Base-by-base conservation (phyloP, 2,113 vertebrate species). In the Oryzias celebensis region DNA sequence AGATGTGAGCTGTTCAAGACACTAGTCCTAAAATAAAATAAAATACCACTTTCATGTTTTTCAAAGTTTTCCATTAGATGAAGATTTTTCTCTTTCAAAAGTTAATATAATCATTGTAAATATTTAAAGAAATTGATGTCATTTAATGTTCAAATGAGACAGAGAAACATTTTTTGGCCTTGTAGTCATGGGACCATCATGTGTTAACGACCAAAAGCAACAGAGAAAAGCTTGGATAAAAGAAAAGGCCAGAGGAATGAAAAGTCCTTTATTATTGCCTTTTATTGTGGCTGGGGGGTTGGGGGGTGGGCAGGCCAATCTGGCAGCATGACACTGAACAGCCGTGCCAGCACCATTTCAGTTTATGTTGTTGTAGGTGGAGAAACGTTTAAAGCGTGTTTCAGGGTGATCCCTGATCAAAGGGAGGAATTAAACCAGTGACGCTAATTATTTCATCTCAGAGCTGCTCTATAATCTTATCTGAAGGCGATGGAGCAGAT, bases 381-480 rank as follows among this genome's bases (percentile, higher is more conserved):
- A 46, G 53, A 67, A 75, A 68, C 57, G 55, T 68, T 65, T 66
- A 68, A 74, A 56, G 70, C 73, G 65, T 78, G 72, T 80, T 71
- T 81, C 64, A 62, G 57, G 41, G 45, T 68, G 59, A 65, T 55
- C 55, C 43, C 22, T 61, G 68, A 85, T 82, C 71, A 70, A 83
- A 59, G 50, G 31, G 70, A 66, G 8, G 51, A 73, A 56, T 52
- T 70, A 36, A 59, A 68, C 70, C 18, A 53, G 65, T 52, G 56
- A 82, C 17, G 62, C 52, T 83, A 76, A 85, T 86, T 73, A 81
- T 76, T 82, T 74, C 20, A 83, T 78, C 75, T 62, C 52, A 64
- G 62, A 80, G 68, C 36, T 31, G 24, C 60, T 64, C 45, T 54
- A 56, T 65, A 65, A 73, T 60, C 46, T 58, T 44, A 76, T 76